Evolutionary conservation across 2,797 vertebrate species (phyloP), one percentile per base, ranked within the genome.

Genomic region (Phylloscopus collybita): DNA sequence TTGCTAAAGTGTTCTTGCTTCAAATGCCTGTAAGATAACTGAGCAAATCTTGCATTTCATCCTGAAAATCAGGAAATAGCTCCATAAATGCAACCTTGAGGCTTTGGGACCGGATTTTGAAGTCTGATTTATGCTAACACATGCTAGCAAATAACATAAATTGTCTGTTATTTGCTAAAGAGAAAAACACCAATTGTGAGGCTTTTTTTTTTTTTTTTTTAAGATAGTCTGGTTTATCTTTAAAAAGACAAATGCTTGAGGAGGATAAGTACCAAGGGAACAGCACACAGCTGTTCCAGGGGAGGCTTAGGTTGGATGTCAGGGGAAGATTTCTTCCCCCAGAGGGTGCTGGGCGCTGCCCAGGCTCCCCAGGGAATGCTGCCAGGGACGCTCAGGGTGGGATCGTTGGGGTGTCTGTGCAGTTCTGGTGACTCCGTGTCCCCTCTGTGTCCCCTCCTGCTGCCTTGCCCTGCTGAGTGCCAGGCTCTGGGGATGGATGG

Each of bases 131-230:
- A 72, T 91, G 65, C 69, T 80, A 70, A 87, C 83, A 25, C 61
- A 26, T 1, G 1, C 30, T n/a, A 42, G 91, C 69, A 93, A 93
- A 71, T 75, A 86, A 34, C 70, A 50, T 16, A 81, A 95, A 94
- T 93, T 94, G 81, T 53, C 86, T 88, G 76, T 67, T 80, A 80
- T 92, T 94, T 94, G 66, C 66, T 66, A 32, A 86, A 79, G 85
- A 66, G 70, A 94, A 90, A 69, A 86, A 88, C 73, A 91, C 26
- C 62, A 49, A 32, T 49, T 36, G 26, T 50, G 67, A 67, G 32
- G 42, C 16, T 45, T 32, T 30, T 40, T 40, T 34, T 44, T 44
- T 20, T 40, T 40, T 40, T 40, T 34, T 38, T 44, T 26, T 30
- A 29, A 34, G 44, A 42, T 85, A 90, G 86, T 86, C 42, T 74